phyloP scores from a whole-genome alignment of 2,888 invertebrate species.

The Caradrina clavipalpis region DNA sequence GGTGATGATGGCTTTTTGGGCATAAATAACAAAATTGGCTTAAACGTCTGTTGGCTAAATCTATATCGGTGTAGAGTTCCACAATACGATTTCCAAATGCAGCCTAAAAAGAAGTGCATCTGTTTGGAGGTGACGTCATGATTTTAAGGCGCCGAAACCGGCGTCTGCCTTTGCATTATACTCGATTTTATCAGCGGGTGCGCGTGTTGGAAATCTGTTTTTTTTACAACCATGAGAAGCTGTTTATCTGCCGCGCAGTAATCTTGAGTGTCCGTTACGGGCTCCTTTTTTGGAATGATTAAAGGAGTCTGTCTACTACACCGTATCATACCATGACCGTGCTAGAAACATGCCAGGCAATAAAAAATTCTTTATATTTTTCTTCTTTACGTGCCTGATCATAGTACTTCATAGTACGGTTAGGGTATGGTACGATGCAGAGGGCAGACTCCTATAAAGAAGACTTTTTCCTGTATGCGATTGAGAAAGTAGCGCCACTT shows the following conservation, averaged over 20 bases:
- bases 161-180: slow-evolving; percentile 2
- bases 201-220: slow-evolving; percentile 12
- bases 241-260: slow-evolving; percentile 26
- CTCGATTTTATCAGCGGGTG: slow-evolving; percentile 26
- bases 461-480: background rate
- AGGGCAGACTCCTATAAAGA: no score
- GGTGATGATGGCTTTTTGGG: no score
- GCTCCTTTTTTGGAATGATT: slow-evolving; percentile 2
- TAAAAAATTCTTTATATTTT: no score
- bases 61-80: background rate
- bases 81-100: slow-evolving; percentile 1
- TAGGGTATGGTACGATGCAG: no score
- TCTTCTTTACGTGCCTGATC: no score
- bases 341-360: no score
- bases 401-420: no score
- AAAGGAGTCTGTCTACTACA: background rate
- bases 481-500: no score
- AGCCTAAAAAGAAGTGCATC: slow-evolving; percentile 12
- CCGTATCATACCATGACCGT: no score
- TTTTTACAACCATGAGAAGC: slow-evolving; percentile 16
- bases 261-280: slow-evolving; percentile 17
- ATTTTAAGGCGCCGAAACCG: slow-evolving; percentile 12
- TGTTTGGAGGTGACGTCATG: slow-evolving; percentile 23
- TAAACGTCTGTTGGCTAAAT: background rate
- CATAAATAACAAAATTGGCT: background rate